Evolutionary conservation across 2,113 vertebrate genomes (phyloP), one percentile per base, ranked within the genome.

Genomic region (Pyrgilauda ruficollis): DNA sequence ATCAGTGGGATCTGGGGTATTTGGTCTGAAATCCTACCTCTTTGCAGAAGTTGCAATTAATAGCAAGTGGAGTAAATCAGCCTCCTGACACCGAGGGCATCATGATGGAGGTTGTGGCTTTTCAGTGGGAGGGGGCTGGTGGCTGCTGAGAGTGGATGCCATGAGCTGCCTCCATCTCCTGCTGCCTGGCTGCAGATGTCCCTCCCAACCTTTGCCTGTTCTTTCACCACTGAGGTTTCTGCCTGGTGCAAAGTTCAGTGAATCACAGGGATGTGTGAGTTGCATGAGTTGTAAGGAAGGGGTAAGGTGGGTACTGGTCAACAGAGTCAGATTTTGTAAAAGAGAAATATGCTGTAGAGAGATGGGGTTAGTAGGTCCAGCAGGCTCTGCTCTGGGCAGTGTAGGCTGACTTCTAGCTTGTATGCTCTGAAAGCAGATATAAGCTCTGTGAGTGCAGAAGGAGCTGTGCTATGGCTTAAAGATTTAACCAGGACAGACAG

Each of bases 181-280:
- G 27, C 16, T 63, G 37, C 55, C 61, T 15, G 30, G 17, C 18
- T 64, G 79, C 31, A 73, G 27, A 31, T 46, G 56, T 49, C 19
- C 44, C 26, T 50, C n/a, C 64, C 11, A 10, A 14, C 4, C n/a
- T 55, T 63, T 43, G 39, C 52, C 20, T 0, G 2, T 30, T 72
- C 47, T 78, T 89, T 55, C 69, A 91, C 33, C 26, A 75, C 16
- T 0, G 0, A 70, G 23, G 12, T 24, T 66, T 67, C 76, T 4
- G 8, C 47, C 61, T 59, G 35, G 24, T 47, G 27, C 56, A 63
- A 74, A 89, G 55, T 35, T 74, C 1, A 8, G 1, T 66, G 47
- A 63, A 59, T 63, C 0, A 1, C 26, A 37, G 1, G 2, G 56
- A 50, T 4, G 6, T 21, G 17, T 21, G 68, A 77, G 43, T 35